phyloP scores from a whole-genome alignment of 2,888 invertebrate species.

The Nudaria mundana region DNA sequence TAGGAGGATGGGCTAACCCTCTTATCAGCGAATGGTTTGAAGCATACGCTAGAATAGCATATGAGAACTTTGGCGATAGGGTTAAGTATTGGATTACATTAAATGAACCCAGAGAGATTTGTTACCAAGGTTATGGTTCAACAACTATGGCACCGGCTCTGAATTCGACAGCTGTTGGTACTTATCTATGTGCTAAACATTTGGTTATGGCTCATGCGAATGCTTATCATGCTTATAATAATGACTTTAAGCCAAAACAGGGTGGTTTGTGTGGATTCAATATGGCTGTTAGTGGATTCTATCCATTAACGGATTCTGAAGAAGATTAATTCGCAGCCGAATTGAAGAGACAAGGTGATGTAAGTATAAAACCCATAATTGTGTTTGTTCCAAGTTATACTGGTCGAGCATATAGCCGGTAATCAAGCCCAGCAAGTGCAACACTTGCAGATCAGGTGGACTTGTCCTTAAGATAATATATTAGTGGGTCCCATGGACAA shows the following conservation, averaged over 20 bases:
- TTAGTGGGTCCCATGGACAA: too few relatives aligned
- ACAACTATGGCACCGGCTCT: conserved; percentile 48
- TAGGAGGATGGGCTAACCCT: conserved; percentile 75
- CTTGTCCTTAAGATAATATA: too few relatives aligned
- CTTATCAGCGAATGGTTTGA: conserved; percentile 65
- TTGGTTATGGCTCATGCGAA: conserved; percentile 77
- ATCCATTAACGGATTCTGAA: conserved; percentile 45
- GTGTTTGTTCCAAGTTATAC: too few relatives aligned
- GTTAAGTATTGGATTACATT: conserved; percentile 80
- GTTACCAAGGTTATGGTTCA: conserved; percentile 62
- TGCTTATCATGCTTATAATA: conserved; percentile 58
- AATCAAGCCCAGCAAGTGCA: too few relatives aligned
- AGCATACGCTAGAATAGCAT: conserved; percentile 67
- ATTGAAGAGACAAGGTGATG: conserved; percentile 32
- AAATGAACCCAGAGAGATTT: conserved; percentile 75
- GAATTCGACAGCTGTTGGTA: conserved; percentile 58
- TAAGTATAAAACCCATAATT: conserved; percentile 3
- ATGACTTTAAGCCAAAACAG: conserved; percentile 45
- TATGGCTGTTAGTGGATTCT: conserved; percentile 38
- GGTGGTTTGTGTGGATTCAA: conserved; percentile 43
- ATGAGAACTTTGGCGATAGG: conserved; percentile 66
- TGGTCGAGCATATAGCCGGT: too few relatives aligned
- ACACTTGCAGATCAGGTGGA: too few relatives aligned
- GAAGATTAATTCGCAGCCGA: conserved; percentile 58
- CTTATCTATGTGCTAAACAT: conserved; percentile 71